Percentiles rank a stretch among this genome's conserved stretches.
Conservation (phyloP, 1,140 invertebrate genomes). For the Drosophila fuyamai region DNA sequence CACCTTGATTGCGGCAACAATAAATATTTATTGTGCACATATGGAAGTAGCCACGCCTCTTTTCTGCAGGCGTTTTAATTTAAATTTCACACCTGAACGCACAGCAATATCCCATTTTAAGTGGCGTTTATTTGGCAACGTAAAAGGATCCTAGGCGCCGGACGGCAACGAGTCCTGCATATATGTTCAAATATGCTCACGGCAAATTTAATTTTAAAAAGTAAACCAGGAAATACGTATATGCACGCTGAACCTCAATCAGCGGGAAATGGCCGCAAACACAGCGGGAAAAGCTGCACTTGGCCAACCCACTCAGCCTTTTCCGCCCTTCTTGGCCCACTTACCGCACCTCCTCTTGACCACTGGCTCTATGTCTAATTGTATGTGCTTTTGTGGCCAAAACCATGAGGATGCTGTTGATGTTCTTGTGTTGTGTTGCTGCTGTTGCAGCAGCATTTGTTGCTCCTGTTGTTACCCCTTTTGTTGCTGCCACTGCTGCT, state of each 20-base stretch:
- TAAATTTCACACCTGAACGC: conserved; percentile 60
- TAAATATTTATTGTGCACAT: conserved; percentile 30
- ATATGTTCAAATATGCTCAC: conserved; percentile 19
- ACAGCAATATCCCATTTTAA: conserved; percentile 18
- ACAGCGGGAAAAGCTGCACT: conserved; percentile 16
- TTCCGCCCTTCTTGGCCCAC: neutral
- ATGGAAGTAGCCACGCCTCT: conserved; percentile 6
- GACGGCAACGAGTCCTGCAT: neutral
- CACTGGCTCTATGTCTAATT: conserved; percentile 33
- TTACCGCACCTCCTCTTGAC: neutral
- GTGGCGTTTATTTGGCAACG: conserved; percentile 54
- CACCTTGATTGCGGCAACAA: conserved; percentile 1
- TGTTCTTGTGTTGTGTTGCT: conserved; percentile 16
- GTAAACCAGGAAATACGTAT: conserved; percentile 43
- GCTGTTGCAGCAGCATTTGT: conserved; percentile 10
- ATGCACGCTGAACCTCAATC: conserved; percentile 55
- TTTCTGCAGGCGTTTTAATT: conserved; percentile 50
- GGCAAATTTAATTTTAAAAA: conserved; percentile 77
- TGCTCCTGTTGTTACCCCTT: conserved; percentile 7
- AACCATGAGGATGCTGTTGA: conserved; percentile 36
- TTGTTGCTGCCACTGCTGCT: neutral
- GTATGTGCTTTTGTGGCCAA: conserved; percentile 42
- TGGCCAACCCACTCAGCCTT: neutral
- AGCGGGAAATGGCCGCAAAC: conserved; percentile 49
- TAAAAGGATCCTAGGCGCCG: conserved; percentile 4